phyloP scores from a whole-genome alignment of 2,888 invertebrate genomes.

The Tineola bisselliella region DNA sequence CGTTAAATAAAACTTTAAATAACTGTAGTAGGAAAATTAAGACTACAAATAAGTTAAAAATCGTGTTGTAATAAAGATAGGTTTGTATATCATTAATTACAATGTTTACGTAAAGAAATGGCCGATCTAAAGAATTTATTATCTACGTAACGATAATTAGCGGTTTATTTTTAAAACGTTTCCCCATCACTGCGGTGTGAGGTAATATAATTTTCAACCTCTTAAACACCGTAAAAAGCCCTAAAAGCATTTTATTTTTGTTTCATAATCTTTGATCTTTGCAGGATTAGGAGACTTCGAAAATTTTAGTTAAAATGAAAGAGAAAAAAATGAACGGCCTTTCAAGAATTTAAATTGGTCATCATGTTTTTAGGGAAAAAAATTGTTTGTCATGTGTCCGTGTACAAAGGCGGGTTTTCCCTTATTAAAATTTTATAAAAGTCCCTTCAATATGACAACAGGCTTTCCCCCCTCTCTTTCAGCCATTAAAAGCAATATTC shows the following conservation, averaged over 20 bases:
- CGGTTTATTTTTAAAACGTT: not conserved
- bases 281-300: not conserved
- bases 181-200: not conserved
- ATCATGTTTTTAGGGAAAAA: not conserved
- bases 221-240: not conserved
- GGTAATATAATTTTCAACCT: not conserved
- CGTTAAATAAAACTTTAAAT: too few species aligned
- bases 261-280: not conserved
- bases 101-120: not conserved
- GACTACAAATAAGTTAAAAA: too few species aligned
- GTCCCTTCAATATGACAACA: conserved; percentile 9
- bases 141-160: not conserved
- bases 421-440: conserved; percentile 12
- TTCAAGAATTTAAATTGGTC: not conserved
- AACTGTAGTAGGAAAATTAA: too few species aligned
- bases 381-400: conserved; percentile 1
- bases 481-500: conserved; percentile 13
- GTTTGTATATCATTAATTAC: too few species aligned
- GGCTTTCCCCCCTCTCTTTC: not conserved
- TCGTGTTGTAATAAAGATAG: too few species aligned
- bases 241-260: not conserved
- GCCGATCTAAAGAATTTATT: not conserved
- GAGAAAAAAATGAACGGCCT: not conserved
- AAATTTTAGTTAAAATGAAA: not conserved
- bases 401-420: not conserved